Conservation (phyloP, 2,888 invertebrate species). For the Julus scanicus region DNA sequence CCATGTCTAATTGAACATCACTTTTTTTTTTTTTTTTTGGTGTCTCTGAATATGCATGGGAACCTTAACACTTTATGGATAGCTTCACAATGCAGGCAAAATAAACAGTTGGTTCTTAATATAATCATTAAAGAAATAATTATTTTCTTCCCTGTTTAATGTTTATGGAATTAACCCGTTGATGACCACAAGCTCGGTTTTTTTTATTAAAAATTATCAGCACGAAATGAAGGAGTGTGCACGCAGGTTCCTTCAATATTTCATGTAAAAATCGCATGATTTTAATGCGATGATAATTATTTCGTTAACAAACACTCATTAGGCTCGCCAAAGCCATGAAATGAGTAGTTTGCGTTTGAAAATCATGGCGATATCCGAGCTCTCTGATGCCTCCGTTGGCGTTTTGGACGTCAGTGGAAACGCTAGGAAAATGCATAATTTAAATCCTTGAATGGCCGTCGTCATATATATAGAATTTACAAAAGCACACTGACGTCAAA, state of each 20-base stretch:
- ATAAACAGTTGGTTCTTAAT: too few species aligned
- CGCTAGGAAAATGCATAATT: background rate
- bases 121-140: too few species aligned
- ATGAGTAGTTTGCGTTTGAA: background rate
- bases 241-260: background rate
- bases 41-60: background rate
- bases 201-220: too few species aligned
- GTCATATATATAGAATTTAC: background rate
- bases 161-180: too few species aligned
- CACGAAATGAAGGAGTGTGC: background rate
- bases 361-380: background rate
- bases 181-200: too few species aligned
- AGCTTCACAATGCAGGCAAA: too few species aligned
- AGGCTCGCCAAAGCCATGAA: background rate
- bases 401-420: background rate
- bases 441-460: constrained; percentile 40
- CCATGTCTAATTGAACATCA: background rate
- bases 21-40: background rate
- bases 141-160: too few species aligned
- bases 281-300: background rate
- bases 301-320: background rate
- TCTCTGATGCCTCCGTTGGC: background rate
- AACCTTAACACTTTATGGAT: too few species aligned
- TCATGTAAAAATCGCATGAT: background rate
- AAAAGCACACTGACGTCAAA: background rate